Evolutionary conservation across 2,888 invertebrate species (phyloP).

Genomic region (Phytoseiulus persimilis): DNA sequence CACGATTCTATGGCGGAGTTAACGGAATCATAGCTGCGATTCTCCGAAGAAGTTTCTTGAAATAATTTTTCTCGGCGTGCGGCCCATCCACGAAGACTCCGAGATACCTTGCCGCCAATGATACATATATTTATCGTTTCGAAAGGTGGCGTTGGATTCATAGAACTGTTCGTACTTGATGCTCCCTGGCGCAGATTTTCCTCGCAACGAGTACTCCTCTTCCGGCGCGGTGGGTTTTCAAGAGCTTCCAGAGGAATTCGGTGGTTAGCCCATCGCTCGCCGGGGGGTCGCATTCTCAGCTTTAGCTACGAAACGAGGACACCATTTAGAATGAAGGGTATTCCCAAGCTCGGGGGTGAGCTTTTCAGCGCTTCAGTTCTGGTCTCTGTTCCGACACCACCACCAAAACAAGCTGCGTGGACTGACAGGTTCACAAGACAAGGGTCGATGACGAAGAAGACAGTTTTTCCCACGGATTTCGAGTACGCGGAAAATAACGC

Average conservation of each 20-base stretch:
- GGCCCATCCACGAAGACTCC: neutral
- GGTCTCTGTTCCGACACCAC: too few species aligned
- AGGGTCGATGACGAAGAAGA: neutral
- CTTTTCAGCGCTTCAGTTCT: neutral
- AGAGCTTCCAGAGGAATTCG: neutral
- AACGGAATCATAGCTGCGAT: neutral
- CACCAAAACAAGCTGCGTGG: too few species aligned
- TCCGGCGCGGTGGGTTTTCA: neutral
- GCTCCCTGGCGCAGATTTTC: slow-evolving; percentile 28
- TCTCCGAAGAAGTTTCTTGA: neutral
- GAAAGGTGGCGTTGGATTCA: slow-evolving; percentile 10
- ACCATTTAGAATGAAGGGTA: neutral
- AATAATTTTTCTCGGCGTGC: too few species aligned
- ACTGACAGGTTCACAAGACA: neutral
- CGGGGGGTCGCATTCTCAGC: slow-evolving; percentile 6
- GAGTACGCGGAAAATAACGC: slow-evolving; percentile 6
- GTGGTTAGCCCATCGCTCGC: neutral
- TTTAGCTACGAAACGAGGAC: neutral
- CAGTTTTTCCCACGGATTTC: slow-evolving; percentile 8
- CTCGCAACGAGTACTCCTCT: neutral
- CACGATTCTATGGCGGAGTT: neutral
- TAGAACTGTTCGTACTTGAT: neutral
- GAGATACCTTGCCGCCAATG: neutral
- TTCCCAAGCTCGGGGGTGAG: neutral
- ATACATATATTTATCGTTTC: neutral